These are phyloP conservation scores for Edolisoma coerulescens DNA, from an alignment of 2,113 vertebrate genomes.

Conservation along the genomic window DNA sequence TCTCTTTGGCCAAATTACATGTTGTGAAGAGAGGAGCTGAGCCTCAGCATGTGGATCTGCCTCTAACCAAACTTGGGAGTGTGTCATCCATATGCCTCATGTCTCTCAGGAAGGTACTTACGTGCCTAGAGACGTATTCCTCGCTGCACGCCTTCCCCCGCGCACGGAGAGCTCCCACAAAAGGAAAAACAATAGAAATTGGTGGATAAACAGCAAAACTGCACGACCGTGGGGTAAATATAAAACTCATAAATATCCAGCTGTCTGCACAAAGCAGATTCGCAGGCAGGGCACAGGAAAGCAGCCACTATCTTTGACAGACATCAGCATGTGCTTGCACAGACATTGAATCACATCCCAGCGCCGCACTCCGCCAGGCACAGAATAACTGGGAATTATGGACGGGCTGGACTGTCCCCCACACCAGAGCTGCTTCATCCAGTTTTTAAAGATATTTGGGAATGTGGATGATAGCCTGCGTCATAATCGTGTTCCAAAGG, in stretches of 20 bases:
- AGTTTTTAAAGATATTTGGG: background rate
- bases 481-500: background rate
- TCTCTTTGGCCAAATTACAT: background rate
- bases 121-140: background rate
- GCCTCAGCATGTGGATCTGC: background rate
- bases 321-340: conserved; percentile 65
- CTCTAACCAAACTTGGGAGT: conserved; percentile 47
- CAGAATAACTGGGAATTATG: background rate
- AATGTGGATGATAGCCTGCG: background rate
- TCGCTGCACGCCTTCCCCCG: background rate
- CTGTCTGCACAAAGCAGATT: conserved; percentile 68
- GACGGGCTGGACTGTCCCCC: background rate
- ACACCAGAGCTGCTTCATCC: background rate
- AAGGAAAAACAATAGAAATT: background rate
- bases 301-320: conserved; percentile 65
- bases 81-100: background rate
- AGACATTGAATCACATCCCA: background rate
- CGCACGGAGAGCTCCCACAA: background rate
- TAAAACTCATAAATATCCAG: conserved; percentile 77
- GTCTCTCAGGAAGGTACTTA: background rate
- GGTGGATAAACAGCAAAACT: background rate
- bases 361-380: background rate
- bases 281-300: background rate
- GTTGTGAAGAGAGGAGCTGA: background rate
- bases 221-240: conserved; percentile 41